These are phyloP conservation scores for Barnardius zonarius DNA, from an alignment of 2,113 vertebrate genomes.

Conservation along the genomic window DNA sequence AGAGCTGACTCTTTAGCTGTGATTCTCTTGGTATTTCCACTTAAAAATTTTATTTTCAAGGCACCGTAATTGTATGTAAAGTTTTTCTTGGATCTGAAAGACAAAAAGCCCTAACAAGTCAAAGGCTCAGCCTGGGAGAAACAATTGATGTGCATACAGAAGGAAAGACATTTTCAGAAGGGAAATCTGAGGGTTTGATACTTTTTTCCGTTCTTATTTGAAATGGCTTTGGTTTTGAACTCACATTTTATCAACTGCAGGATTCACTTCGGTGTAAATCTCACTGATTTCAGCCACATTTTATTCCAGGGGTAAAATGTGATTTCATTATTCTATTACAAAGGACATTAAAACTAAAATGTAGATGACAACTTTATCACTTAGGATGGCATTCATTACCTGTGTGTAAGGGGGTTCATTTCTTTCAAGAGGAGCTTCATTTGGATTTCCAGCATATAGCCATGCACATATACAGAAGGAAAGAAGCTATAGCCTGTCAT, in stretches of 20 bases:
- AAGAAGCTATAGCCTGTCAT: slow-evolving; percentile 52
- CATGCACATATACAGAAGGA: not conserved
- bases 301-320: not conserved
- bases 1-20: not conserved
- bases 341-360: slow-evolving; percentile 17
- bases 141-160: not conserved
- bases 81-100: slow-evolving; percentile 38
- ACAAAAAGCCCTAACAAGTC: not conserved
- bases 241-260: slow-evolving; percentile 17
- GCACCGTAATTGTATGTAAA: slow-evolving; percentile 14
- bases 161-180: not conserved
- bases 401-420: not conserved
- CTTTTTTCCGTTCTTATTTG: not conserved
- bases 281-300: slow-evolving; percentile 20
- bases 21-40: slow-evolving; percentile 13
- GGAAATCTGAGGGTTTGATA: not conserved
- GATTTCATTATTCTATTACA: slow-evolving; percentile 38
- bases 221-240: slow-evolving; percentile 19
- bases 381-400: slow-evolving; percentile 9
- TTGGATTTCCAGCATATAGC: slow-evolving; percentile 35
- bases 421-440: not conserved
- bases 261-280: not conserved
- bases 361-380: not conserved
- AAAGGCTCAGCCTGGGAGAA: slow-evolving; percentile 16
- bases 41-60: slow-evolving; percentile 39